phyloP scores from a whole-genome alignment of 64 coral and sea anemone species.

The Stylophora pistillata region DNA sequence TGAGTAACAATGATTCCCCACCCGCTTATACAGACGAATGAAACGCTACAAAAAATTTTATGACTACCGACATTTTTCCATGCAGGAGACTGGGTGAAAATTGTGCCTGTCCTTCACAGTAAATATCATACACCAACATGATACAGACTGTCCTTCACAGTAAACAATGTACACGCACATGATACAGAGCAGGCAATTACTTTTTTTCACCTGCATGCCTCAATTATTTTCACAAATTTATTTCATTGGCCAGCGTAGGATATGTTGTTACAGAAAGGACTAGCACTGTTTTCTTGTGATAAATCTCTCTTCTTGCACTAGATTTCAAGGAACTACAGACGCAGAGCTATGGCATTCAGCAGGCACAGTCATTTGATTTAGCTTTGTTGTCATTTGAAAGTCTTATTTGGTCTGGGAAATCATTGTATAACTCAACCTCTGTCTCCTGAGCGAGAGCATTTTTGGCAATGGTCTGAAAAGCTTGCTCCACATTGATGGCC shows the following conservation, averaged over 20 bases:
- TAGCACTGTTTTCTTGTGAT: not conserved
- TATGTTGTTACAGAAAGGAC: not conserved
- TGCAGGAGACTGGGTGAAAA: slow-evolving; percentile 16
- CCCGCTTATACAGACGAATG: not conserved
- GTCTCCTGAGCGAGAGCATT: slow-evolving; percentile 97
- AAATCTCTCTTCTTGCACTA: slow-evolving; percentile 14
- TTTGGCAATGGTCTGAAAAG: slow-evolving; percentile 97
- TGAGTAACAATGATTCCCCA: not conserved
- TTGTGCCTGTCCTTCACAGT: not conserved
- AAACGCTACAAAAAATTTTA: slow-evolving; percentile 3
- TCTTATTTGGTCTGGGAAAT: slow-evolving; percentile 99
- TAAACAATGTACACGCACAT: not conserved
- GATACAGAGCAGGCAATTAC: not conserved
- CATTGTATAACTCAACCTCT: slow-evolving; percentile 97
- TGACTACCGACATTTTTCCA: slow-evolving; percentile 18
- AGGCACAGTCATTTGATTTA: slow-evolving; percentile 80
- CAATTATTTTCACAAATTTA: not conserved
- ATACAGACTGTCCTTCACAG: not conserved
- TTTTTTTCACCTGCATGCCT: not conserved
- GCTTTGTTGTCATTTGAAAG: slow-evolving; percentile 82
- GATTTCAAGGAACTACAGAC: slow-evolving; percentile 31
- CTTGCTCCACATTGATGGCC: slow-evolving; percentile 99
- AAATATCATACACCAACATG: not conserved
- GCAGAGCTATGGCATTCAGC: slow-evolving; percentile 48
- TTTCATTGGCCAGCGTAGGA: not conserved